phyloP scores from a whole-genome alignment of 2,888 invertebrate genomes.

The Tenthredo mesomela region DNA sequence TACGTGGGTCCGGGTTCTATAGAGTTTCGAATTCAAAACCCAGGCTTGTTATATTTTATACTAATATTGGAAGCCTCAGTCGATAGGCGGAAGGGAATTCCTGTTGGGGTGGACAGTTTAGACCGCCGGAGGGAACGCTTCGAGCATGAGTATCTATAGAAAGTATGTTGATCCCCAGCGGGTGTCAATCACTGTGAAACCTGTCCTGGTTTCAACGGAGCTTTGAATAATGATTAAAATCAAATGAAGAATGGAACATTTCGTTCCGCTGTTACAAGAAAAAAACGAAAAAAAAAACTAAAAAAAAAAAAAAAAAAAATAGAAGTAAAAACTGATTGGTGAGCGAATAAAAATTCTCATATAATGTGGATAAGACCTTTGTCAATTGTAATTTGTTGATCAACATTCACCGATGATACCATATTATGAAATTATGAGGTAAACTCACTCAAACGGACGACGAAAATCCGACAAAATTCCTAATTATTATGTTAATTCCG shows the following conservation, averaged over 20 bases:
- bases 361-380: neutral
- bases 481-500: constrained; percentile 20
- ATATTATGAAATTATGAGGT: neutral
- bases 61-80: constrained; percentile 46
- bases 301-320: neutral
- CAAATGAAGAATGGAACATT: constrained; percentile 16
- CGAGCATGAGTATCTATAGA: constrained; percentile 15
- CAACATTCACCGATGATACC: neutral
- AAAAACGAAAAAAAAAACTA: too few species aligned
- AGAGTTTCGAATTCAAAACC: constrained; percentile 46
- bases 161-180: constrained; percentile 32
- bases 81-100: constrained; percentile 42
- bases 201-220: constrained; percentile 2
- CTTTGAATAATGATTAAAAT: constrained; percentile 34
- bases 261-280: neutral
- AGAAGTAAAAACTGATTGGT: neutral
- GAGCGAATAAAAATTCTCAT: neutral
- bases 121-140: constrained; percentile 12
- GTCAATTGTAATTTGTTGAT: neutral
- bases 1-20: constrained; percentile 41
- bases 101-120: constrained; percentile 38
- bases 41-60: constrained; percentile 48
- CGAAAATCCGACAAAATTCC: neutral
- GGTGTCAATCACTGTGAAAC: constrained; percentile 43
- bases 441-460: neutral